These are phyloP conservation scores for Pithys albifrons DNA, from an alignment of 2,113 vertebrate species.

Conservation along the genomic window DNA sequence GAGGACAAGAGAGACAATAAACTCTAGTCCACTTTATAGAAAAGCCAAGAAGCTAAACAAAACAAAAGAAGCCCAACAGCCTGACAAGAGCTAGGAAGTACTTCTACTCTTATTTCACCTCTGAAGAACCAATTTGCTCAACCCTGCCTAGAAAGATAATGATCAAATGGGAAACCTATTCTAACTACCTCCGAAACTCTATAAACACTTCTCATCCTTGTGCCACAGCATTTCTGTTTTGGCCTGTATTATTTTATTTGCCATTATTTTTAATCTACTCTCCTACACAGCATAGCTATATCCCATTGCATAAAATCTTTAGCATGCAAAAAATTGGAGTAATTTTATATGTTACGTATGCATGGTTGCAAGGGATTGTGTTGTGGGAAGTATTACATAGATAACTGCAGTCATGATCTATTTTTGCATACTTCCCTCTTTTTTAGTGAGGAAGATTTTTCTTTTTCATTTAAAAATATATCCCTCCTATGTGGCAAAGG, in stretches of 20 bases:
- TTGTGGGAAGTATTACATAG: neutral
- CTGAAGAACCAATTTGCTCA: neutral
- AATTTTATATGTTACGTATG: neutral
- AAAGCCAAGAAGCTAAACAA: neutral
- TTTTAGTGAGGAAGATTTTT: neutral
- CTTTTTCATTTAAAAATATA: neutral
- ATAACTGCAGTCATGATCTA: neutral
- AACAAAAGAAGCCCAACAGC: rapidly evolving
- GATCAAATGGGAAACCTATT: neutral
- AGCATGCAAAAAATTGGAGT: neutral
- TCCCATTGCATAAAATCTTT: neutral
- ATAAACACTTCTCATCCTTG: neutral
- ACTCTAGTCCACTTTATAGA: neutral
- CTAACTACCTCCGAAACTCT: neutral
- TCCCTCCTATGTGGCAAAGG: neutral
- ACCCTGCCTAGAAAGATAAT: neutral
- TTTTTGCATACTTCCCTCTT: neutral
- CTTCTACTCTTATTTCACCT: neutral
- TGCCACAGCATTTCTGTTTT: neutral
- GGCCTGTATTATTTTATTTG: neutral
- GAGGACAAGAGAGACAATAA: neutral
- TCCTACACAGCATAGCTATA: neutral
- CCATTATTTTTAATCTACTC: neutral
- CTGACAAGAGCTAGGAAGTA: neutral
- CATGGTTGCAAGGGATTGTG: neutral